Base-by-base conservation (phyloP, 2,888 invertebrate genomes). In the Synanthedon andrenaeformis region DNA sequence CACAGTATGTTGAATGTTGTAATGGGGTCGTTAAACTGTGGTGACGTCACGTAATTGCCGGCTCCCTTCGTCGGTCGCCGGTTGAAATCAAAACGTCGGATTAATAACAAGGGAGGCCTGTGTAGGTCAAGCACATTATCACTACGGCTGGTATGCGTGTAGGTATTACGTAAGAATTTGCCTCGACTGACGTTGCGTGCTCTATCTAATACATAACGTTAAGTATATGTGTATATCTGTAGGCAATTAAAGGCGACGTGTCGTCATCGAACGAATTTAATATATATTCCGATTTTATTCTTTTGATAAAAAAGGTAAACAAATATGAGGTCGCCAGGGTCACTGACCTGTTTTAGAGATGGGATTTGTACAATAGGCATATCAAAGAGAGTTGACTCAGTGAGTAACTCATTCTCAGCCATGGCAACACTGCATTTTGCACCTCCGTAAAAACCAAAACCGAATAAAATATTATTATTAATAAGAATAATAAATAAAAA, bases 31-130 rank as follows among this genome's bases (percentile, higher is more conserved):
- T 86, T 87, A 85, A 84, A 85, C 86, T 72, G 76, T 64, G 73
- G 74, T 83, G 86, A 86, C 86, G 86, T 87, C 86, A 86, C 79
- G 72, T 86, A 87, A 86, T 86, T 84, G 83, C 84, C 81, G 75
- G 76, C 77, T 83, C 85, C 86, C 86, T 82, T 81, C 76, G 76
- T 68, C 78, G 71, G 74, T 76, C 75, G 76, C 68, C 73, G 70
- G 74, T 80, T 79, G 75, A 82, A 86, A 86, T 86, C 86, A 85
- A 83, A 86, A 83, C 79, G 79, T 74, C 74, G 78, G 82, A 84
- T 83, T 85, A 83, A 81, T 85, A 85, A 83, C 82, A 78, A 85
- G 80, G 85, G 86, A 83, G 74, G 75, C 70, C 79, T 72, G 72
- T 82, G 79, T 85, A 86, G 86, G 86, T 87, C 86, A 87, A 85